Conservation (phyloP, 2,888 invertebrate species). For the Chloromyia formosa region DNA sequence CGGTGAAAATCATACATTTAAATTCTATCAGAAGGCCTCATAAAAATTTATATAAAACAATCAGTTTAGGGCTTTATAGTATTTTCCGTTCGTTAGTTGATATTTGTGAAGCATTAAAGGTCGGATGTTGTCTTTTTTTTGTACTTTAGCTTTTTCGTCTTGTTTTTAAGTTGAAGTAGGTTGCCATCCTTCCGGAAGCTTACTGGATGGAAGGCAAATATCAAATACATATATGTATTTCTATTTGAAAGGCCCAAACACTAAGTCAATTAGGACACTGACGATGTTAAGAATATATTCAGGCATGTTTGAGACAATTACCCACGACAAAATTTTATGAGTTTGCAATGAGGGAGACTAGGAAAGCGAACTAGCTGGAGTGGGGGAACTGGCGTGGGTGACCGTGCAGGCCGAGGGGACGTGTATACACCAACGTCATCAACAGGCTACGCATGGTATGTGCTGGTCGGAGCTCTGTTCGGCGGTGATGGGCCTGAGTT, state of each 20-base stretch:
- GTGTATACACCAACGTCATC: too few relatives aligned
- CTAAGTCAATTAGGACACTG: not conserved
- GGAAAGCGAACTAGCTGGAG: too few relatives aligned
- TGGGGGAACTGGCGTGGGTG: not conserved
- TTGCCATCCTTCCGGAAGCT: not conserved
- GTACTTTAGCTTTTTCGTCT: not conserved
- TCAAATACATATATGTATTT: not conserved
- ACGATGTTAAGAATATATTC: too few relatives aligned
- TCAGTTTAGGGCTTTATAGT: constrained; percentile 46
- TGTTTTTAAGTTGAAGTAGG: not conserved
- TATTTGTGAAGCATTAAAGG: constrained; percentile 43
- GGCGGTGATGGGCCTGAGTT: too few relatives aligned
- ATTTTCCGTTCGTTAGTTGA: constrained; percentile 43
- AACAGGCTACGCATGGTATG: too few relatives aligned
- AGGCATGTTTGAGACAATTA: too few relatives aligned
- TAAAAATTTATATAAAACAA: constrained; percentile 46
- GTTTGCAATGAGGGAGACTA: too few relatives aligned
- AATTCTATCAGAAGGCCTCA: constrained; percentile 40
- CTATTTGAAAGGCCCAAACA: not conserved
- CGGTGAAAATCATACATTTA: constrained; percentile 36
- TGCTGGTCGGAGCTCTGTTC: too few relatives aligned
- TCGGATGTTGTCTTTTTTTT: constrained; percentile 31
- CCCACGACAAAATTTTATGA: too few relatives aligned
- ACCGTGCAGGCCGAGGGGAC: not conserved
- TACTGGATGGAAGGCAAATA: not conserved